Percentiles rank a stretch among this genome's conserved stretches.
phyloP scores from a whole-genome alignment of 2,797 vertebrate species.

The Spinibarbus caldwelli region DNA sequence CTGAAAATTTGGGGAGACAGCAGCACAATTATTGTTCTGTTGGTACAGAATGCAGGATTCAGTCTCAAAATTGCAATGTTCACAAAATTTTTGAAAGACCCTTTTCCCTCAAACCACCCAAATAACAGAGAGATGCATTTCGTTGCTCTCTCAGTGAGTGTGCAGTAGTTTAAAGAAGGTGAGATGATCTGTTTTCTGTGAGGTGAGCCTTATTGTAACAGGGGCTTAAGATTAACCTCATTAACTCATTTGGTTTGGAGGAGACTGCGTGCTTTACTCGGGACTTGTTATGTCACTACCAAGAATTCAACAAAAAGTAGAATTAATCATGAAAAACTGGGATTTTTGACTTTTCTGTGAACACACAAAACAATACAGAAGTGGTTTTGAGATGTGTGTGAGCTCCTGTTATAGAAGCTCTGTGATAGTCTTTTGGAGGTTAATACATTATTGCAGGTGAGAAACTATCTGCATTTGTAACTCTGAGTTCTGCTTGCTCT shows the following conservation, averaged over 20 bases:
- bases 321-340: background rate
- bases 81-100: background rate
- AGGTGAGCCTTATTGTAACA: slow-evolving; percentile 11
- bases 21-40: background rate
- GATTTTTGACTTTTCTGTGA: background rate
- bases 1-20: background rate
- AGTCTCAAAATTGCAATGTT: background rate
- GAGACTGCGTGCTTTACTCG: background rate
- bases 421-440: too few species aligned
- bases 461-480: background rate
- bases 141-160: background rate
- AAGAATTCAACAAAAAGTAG: background rate
- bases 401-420: background rate
- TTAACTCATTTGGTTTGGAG: slow-evolving; percentile 10
- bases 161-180: background rate
- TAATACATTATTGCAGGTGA: background rate
- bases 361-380: background rate
- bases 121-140: background rate
- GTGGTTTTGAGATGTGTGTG: background rate
- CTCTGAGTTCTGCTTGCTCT: background rate
- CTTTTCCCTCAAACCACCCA: background rate
- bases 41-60: background rate
- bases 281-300: background rate
- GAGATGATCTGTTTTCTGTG: slow-evolving; percentile 14
- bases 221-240: slow-evolving; percentile 9